These are phyloP conservation scores for Ophion slaviceki DNA, from an alignment of 2,888 invertebrate genomes.

Conservation along the genomic window DNA sequence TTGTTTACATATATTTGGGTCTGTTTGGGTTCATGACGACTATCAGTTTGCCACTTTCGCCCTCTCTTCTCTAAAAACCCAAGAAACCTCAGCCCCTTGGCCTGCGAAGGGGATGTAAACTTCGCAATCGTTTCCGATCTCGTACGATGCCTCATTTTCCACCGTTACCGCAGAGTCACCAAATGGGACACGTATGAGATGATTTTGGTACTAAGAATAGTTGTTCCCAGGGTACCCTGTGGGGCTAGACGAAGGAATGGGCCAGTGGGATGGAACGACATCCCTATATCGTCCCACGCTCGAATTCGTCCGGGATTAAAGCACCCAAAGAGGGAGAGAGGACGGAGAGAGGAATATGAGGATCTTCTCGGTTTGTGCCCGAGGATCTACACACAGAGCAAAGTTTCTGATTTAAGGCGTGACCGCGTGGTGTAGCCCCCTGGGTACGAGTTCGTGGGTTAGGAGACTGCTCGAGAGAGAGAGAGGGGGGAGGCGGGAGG, in stretches of 20 bases:
- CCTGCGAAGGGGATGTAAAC: too few relatives aligned
- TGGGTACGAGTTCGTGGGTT: slow-evolving; percentile 35
- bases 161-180: background rate
- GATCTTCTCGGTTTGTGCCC: slow-evolving; percentile 26
- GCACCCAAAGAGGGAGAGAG: background rate
- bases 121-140: too few relatives aligned
- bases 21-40: too few relatives aligned
- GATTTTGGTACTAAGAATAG: slow-evolving; percentile 14
- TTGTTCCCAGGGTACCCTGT: background rate
- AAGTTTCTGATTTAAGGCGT: slow-evolving; percentile 65
- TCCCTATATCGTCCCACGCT: slow-evolving; percentile 37
- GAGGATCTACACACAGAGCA: slow-evolving; percentile 24
- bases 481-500: slow-evolving; percentile 14
- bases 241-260: background rate
- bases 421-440: slow-evolving; percentile 41
- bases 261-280: slow-evolving; percentile 19
- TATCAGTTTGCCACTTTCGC: too few relatives aligned
- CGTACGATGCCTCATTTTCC: too few relatives aligned
- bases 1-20: too few relatives aligned
- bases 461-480: slow-evolving; percentile 3
- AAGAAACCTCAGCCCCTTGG: too few relatives aligned
- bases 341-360: slow-evolving; percentile 23
- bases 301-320: slow-evolving; percentile 49
- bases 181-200: background rate
- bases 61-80: too few relatives aligned